Evolutionary conservation across 1,140 invertebrate species (phyloP), one percentile per base, ranked within the genome.

Genomic region (Formica selysi): DNA sequence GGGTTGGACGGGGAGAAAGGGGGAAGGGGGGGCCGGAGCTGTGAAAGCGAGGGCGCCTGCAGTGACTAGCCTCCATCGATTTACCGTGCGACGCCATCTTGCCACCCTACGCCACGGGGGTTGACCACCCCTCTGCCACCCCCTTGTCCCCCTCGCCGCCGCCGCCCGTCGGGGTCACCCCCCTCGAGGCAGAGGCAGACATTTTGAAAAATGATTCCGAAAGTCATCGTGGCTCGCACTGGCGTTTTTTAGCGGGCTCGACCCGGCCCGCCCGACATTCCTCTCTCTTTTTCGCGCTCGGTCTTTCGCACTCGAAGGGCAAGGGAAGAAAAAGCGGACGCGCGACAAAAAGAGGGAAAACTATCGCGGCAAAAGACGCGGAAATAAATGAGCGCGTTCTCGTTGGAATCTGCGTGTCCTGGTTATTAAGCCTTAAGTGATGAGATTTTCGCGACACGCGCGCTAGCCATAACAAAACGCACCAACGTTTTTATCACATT

Each of bases 31-130:
- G 90, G 78, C 90, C 88, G 90, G 86, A 89, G 89, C 90, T 86
- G 93, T 90, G 91, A 91, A 92, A 92, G 91, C 91, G 92, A 93
- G 93, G 93, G 91, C 91, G 92, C 93, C 90, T 93, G 93, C 92
- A 93, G 93, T 94, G 92, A 94, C 94, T 94, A 94, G 93, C 94
- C 94, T 94, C 94, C 94, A 94, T 94, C 94, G 94, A 94, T 94
- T 94, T 94, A 92, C 94, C 92, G 91, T 94, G 91, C 86, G 94
- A 92, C 93, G 94, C 94, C 94, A 94, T 94, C 93, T 94, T 94
- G 93, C 93, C 92, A 94, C 93, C 94, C 93, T 93, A 92, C 89
- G 90, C 93, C 76, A 89, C 89, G 84, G 88, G 86, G 88, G 92
- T 91, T 86, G 89, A 90, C 89, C 89, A 90, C 90, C 89, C 88